Evolutionary conservation across 2,797 vertebrate genomes (phyloP).

Genomic region (Zalophus californianus): DNA sequence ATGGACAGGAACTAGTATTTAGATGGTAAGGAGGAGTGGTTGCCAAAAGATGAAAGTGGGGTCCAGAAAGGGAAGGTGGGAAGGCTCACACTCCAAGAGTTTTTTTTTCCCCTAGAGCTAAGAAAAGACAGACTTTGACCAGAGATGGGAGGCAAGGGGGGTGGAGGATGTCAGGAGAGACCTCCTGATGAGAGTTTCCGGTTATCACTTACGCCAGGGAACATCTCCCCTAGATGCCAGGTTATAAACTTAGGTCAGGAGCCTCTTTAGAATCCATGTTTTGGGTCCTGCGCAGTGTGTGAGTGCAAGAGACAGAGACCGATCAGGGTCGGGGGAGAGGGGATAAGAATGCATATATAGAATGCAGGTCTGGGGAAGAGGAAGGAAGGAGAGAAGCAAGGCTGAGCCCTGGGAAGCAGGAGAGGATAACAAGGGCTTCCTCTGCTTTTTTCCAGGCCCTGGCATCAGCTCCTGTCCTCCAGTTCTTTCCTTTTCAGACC

Average conservation of each 20-base stretch:
- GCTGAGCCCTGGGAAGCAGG: not conserved
- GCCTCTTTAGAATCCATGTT: conserved; percentile 52
- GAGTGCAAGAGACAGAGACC: not conserved
- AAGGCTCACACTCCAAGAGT: conserved; percentile 8
- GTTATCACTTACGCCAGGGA: not conserved
- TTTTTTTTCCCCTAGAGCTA: not conserved
- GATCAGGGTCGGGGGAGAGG: fast-evolving
- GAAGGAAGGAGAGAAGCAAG: not conserved
- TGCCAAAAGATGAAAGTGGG: not conserved
- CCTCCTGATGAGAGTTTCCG: not conserved
- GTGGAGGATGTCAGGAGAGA: not conserved
- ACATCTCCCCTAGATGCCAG: not conserved
- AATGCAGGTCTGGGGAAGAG: not conserved
- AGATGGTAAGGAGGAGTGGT: not conserved
- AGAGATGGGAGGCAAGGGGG: not conserved
- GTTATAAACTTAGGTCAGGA: conserved; percentile 35
- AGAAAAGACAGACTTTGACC: conserved; percentile 39
- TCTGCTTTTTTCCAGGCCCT: conserved; percentile 20
- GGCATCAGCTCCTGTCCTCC: not conserved
- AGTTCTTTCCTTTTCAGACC: not conserved
- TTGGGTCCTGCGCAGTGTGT: not conserved
- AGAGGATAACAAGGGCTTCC: not conserved
- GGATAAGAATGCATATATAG: not conserved
- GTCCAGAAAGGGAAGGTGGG: not conserved
- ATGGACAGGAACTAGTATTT: not conserved